Evolutionary conservation across 2,888 invertebrate species (phyloP).

Genomic region (Caenorhabditis japonica): DNA sequence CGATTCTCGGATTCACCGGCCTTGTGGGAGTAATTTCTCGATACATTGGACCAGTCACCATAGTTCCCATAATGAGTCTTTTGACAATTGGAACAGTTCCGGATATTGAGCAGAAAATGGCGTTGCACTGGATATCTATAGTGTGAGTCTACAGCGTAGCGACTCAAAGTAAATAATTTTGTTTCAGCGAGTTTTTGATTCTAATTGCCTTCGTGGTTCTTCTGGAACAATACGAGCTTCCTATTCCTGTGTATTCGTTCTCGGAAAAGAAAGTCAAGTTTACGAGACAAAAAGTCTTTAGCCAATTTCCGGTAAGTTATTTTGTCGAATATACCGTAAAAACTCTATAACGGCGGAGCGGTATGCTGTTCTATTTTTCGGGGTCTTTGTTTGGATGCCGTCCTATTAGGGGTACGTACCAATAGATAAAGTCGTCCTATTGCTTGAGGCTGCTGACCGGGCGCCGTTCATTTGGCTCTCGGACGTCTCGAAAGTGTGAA

Average conservation of each 20-base stretch:
- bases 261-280: constrained; percentile 46
- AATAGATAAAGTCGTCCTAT: too few species aligned
- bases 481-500: too few species aligned
- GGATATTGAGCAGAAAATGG: constrained; percentile 63
- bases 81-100: constrained; percentile 68
- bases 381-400: too few species aligned
- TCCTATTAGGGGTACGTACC: too few species aligned
- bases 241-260: constrained; percentile 65
- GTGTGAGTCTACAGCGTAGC: constrained; percentile 57
- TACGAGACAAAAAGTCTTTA: constrained; percentile 61
- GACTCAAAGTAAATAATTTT: neutral
- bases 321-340: too few species aligned
- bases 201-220: constrained; percentile 66
- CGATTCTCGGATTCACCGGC: constrained; percentile 72
- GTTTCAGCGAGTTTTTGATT: constrained; percentile 63
- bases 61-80: constrained; percentile 68
- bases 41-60: constrained; percentile 73
- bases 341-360: too few species aligned
- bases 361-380: too few species aligned
- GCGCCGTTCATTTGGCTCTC: too few species aligned
- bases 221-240: constrained; percentile 63
- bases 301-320: constrained; percentile 68
- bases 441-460: too few species aligned
- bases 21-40: constrained; percentile 57
- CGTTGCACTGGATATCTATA: constrained; percentile 71